Evolutionary conservation across 2,113 vertebrate genomes (phyloP).

Genomic region (Oriolus oriolus): DNA sequence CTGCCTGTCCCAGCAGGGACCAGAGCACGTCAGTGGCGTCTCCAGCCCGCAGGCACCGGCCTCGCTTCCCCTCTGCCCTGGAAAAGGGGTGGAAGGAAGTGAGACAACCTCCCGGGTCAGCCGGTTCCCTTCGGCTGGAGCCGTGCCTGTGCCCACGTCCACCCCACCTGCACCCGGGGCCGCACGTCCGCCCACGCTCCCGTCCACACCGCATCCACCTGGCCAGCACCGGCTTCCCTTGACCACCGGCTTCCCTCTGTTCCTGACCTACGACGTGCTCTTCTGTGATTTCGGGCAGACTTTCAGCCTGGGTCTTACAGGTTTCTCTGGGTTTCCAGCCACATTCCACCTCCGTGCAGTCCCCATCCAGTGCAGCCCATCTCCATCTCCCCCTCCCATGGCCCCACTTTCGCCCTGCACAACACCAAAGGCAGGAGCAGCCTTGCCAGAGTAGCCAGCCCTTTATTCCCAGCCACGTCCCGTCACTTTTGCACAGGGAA

Average conservation of each 20-base stretch:
- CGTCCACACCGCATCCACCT: accelerated
- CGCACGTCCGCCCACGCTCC: accelerated
- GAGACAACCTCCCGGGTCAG: neutral
- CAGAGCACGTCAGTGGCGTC: neutral
- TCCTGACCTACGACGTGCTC: no score
- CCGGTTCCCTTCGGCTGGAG: neutral
- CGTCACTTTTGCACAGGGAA: neutral
- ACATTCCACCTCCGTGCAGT: neutral
- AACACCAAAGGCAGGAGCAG: neutral
- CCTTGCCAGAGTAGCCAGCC: neutral
- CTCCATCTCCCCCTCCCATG: neutral
- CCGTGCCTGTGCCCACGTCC: neutral
- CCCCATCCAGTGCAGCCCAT: neutral
- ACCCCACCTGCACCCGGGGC: neutral
- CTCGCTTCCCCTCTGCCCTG: neutral
- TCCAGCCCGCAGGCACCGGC: neutral
- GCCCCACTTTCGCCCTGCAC: neutral
- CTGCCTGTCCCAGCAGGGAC: neutral
- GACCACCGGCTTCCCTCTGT: neutral
- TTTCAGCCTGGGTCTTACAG: neutral
- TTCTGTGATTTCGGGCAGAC: accelerated
- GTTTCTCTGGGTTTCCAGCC: neutral
- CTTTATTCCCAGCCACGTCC: neutral
- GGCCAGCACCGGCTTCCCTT: accelerated
- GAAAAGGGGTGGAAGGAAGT: constrained; percentile 26